Percentiles rank a stretch among this genome's conserved stretches.
phyloP scores from a whole-genome alignment of 92 coral and sea anemone genomes.

The Porites evermanni region DNA sequence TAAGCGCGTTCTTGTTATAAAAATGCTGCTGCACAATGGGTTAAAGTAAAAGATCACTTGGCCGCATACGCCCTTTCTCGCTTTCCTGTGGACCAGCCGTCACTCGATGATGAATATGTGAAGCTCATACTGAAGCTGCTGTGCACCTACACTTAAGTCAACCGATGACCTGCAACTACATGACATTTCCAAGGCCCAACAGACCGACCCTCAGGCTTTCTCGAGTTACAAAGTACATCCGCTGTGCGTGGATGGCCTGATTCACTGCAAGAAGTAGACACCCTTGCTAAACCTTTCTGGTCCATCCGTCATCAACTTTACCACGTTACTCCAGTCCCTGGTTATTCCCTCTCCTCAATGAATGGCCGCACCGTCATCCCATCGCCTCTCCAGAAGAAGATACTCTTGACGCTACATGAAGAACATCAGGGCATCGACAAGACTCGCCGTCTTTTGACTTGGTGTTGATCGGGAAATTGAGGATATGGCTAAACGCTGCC shows the following conservation, averaged over 20 bases:
- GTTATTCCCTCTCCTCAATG: slow-evolving; percentile 39
- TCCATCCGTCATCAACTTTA: slow-evolving; percentile 32
- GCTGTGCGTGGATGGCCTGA: slow-evolving; percentile 30
- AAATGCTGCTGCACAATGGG: slow-evolving; percentile 23
- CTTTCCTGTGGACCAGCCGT: slow-evolving; percentile 43
- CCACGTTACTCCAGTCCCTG: neutral
- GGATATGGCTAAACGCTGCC: slow-evolving; percentile 58
- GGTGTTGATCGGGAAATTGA: slow-evolving; percentile 43
- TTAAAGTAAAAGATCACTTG: slow-evolving; percentile 20
- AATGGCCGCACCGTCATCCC: slow-evolving; percentile 58
- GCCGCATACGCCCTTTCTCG: slow-evolving; percentile 45
- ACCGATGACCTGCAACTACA: slow-evolving; percentile 12
- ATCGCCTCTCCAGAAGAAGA: slow-evolving; percentile 44
- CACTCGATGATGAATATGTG: slow-evolving; percentile 21
- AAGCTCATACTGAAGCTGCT: slow-evolving; percentile 31
- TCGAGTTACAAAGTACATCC: slow-evolving; percentile 9
- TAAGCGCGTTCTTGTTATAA: neutral
- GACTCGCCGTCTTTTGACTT: slow-evolving; percentile 62
- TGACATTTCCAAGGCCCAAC: slow-evolving; percentile 23
- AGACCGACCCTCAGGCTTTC: slow-evolving; percentile 16
- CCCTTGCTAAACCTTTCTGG: slow-evolving; percentile 16
- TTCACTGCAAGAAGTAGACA: slow-evolving; percentile 2
- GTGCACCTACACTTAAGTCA: slow-evolving; percentile 30
- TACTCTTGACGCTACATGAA: slow-evolving; percentile 52
- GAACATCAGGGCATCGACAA: slow-evolving; percentile 67